Conservation (phyloP, 2,113 vertebrate genomes). For the Ctenomys sociabilis region DNA sequence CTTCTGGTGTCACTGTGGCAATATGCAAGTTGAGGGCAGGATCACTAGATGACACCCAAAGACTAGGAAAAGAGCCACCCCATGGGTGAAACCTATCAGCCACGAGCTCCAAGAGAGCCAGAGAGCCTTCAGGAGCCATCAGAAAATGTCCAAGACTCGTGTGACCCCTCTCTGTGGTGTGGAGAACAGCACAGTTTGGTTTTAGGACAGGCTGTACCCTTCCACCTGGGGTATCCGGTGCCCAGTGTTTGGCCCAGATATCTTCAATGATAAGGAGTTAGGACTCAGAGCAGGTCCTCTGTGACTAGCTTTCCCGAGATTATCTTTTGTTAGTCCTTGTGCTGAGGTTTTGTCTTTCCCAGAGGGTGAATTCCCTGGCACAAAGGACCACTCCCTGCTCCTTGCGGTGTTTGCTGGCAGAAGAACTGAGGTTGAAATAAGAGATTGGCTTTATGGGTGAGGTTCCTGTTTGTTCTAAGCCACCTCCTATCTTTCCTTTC, state of each 20-base stretch:
- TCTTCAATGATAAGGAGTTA: slow-evolving; percentile 60
- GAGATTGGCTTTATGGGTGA: slow-evolving; percentile 78
- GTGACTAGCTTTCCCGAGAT: slow-evolving; percentile 19
- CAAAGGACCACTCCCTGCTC: slow-evolving; percentile 32
- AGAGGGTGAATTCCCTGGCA: slow-evolving; percentile 59
- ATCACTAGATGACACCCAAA: background rate
- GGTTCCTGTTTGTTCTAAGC: slow-evolving; percentile 80
- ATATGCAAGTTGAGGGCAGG: background rate
- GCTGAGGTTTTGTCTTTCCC: slow-evolving; percentile 57
- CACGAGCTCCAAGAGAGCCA: background rate
- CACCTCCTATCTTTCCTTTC: slow-evolving; percentile 63
- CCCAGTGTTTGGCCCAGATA: slow-evolving; percentile 64
- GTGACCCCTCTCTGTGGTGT: background rate
- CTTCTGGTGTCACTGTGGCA: background rate
- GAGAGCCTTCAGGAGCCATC: background rate
- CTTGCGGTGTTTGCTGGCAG: slow-evolving; percentile 60
- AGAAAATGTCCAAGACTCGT: background rate
- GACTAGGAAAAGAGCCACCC: background rate
- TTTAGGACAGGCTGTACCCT: background rate
- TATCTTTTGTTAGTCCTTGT: slow-evolving; percentile 22
- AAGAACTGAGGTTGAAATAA: slow-evolving; percentile 76
- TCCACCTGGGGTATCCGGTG: background rate
- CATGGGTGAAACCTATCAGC: background rate
- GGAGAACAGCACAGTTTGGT: background rate
- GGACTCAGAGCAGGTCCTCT: slow-evolving; percentile 9